Conservation (phyloP, 2,113 vertebrate species). For the Nesogale talazaci region DNA sequence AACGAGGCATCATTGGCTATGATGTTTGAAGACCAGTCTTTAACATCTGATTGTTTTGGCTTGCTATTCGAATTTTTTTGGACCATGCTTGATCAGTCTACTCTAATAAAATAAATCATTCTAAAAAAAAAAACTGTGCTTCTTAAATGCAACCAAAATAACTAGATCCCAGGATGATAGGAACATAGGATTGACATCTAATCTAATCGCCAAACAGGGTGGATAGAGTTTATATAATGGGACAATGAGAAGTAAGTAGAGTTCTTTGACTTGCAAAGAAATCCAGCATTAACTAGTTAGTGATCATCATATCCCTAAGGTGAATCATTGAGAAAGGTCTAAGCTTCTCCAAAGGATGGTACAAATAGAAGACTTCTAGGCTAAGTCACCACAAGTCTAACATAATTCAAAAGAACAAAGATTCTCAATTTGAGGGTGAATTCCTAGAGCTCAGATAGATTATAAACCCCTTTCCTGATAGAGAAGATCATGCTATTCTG, state of each 20-base stretch:
- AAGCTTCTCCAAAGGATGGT: background rate
- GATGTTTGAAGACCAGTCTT: too few species aligned
- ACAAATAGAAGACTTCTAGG: background rate
- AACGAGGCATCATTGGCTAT: too few species aligned
- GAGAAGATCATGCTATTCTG: background rate
- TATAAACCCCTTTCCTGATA: background rate
- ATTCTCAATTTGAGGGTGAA: background rate
- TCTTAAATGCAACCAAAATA: background rate
- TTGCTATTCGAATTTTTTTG: too few species aligned
- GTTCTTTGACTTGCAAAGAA: background rate
- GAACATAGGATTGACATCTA: background rate
- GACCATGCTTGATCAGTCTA: too few species aligned
- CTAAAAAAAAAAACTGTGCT: too few species aligned
- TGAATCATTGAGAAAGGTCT: background rate
- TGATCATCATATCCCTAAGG: background rate
- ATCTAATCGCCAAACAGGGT: background rate
- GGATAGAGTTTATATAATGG: background rate
- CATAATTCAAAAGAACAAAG: background rate
- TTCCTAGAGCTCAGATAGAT: background rate
- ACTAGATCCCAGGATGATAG: fast-evolving
- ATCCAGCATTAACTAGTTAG: too few species aligned
- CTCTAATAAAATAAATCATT: too few species aligned
- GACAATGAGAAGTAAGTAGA: background rate
- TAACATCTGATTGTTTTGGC: too few species aligned
- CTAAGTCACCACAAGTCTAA: background rate